Evolutionary conservation across 1,140 invertebrate species (phyloP), one percentile per base, ranked within the genome.

Genomic region (Diorhabda sublineata): DNA sequence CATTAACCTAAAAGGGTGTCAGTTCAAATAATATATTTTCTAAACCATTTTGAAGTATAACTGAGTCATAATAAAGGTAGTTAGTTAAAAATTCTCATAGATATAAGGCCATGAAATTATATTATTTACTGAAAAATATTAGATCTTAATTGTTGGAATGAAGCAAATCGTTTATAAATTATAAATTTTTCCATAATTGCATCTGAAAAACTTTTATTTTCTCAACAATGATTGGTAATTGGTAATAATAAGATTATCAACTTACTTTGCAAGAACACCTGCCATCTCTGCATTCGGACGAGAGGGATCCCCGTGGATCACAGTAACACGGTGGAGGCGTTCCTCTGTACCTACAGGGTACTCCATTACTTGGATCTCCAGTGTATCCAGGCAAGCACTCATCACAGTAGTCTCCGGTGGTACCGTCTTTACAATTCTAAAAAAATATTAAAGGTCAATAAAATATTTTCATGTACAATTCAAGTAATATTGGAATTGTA

Each of bases 351-450:
- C 73, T 64, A 62, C 85, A 88, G 67, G 84, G 81, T n/a, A 79
- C 80, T 71, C 83, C 85, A 57, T 78, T 79, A 0, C 77, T 86
- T 4, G 88, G 85, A 79, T 90, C 86, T 4, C 85, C 88, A 62
- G 77, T 79, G 77, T 89, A 98, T 3, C 95, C 95, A 2, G 84
- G 80, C 45, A 89, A 86, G 79, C 97, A 99, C 2, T 83, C 66
- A 4, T 98, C 92, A 81, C 97, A 98, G 71, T 86, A 87, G 1
- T 89, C 85, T n/a, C 96, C 96, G 43, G 85, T 88, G 3, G 95
- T 97, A 74, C 95, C 92, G 78, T 97, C 88, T 65, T 84, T 84
- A 75, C 97, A 99, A 77, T 96, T 88, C 91, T 93, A 76, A 43
- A 80, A 80, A 71, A 80, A 78, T 70, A 69, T 9, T 59, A 26